A percentile compares a stretch with the other conserved stretches of the same genome.
phyloP scores from a whole-genome alignment of 2,888 invertebrate genomes.

The Strigamia maritima region DNA sequence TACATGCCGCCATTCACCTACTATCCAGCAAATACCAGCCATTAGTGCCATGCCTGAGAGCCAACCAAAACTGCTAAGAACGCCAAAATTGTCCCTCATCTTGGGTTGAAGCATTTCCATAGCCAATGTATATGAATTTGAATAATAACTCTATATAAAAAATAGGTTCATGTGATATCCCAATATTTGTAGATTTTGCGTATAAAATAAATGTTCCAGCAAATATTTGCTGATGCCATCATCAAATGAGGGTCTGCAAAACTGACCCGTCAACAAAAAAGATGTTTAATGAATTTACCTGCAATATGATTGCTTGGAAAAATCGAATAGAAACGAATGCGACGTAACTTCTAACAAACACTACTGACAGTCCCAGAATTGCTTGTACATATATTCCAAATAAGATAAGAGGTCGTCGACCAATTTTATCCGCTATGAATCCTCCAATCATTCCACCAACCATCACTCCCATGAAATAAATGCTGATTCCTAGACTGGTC shows the following conservation, averaged over 20 bases:
- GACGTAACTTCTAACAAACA: background rate
- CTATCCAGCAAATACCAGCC: slow-evolving; percentile 54
- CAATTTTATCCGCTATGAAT: slow-evolving; percentile 13
- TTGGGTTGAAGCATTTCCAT: slow-evolving; percentile 56
- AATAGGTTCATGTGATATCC: slow-evolving; percentile 53
- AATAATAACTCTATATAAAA: too few relatives aligned
- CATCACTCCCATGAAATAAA: slow-evolving; percentile 37
- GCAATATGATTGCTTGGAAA: slow-evolving; percentile 8
- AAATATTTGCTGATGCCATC: too few relatives aligned
- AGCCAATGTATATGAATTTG: slow-evolving; percentile 55
- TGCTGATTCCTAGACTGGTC: background rate
- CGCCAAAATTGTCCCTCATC: slow-evolving; percentile 55
- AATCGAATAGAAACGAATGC: slow-evolving; percentile 30
- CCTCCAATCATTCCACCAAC: background rate
- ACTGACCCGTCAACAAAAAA: too few relatives aligned
- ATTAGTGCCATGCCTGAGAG: background rate
- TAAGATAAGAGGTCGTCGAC: background rate
- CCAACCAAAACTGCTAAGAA: slow-evolving; percentile 53
- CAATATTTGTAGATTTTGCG: too few relatives aligned
- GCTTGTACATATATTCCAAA: background rate
- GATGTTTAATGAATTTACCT: background rate
- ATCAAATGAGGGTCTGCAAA: too few relatives aligned
- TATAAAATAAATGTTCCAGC: too few relatives aligned
- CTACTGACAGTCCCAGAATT: background rate
- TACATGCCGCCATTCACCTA: slow-evolving; percentile 57